phyloP scores from a whole-genome alignment of 1,140 invertebrate genomes.

The Cepaea nemoralis region DNA sequence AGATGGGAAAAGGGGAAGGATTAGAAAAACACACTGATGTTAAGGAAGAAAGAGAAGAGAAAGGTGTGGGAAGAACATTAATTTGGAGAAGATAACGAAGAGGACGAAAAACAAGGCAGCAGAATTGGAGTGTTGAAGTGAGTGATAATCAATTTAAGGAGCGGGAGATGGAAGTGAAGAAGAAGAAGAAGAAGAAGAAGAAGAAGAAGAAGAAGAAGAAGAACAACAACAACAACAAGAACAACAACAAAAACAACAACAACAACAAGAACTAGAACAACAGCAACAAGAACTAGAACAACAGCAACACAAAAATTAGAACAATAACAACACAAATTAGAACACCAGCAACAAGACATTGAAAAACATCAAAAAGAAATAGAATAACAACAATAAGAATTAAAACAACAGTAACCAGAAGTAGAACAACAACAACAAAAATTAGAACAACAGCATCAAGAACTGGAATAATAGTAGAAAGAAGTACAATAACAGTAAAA shows the following conservation, averaged over 20 bases:
- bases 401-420: background rate
- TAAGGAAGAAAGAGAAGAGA: too few species aligned
- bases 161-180: too few species aligned
- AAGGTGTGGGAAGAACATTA: too few species aligned
- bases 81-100: too few species aligned
- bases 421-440: background rate
- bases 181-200: background rate
- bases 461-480: background rate
- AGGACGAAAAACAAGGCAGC: too few species aligned
- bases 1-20: too few species aligned
- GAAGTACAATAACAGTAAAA: background rate
- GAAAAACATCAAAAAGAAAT: background rate
- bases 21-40: too few species aligned
- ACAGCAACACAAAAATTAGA: background rate
- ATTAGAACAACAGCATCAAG: background rate
- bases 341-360: too few species aligned
- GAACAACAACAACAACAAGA: background rate
- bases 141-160: too few species aligned
- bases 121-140: too few species aligned
- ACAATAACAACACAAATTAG: background rate
- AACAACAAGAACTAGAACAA: background rate
- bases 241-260: background rate
- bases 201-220: conserved; percentile 25
- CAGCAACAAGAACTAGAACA: background rate
- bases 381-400: background rate